Evolutionary conservation across 2,888 invertebrate species (phyloP).

Genomic region (Agonopterix heracliana): DNA sequence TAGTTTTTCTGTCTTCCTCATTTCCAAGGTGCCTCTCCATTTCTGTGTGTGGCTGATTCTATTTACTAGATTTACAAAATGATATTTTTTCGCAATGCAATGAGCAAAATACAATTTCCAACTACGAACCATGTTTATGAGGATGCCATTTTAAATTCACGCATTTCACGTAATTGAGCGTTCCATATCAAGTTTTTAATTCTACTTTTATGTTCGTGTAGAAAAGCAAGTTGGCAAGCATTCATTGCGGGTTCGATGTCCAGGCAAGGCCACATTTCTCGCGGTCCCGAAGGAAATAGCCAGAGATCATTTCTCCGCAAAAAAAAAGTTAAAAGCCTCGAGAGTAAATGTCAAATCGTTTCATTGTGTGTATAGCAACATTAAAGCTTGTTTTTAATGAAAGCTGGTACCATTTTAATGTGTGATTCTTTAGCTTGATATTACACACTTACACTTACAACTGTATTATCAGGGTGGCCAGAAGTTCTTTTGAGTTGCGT

Average conservation of each 20-base stretch:
- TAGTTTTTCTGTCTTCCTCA: too few relatives aligned
- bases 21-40: too few relatives aligned
- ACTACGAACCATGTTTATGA: too few relatives aligned
- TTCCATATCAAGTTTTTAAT: conserved; percentile 14
- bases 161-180: conserved; percentile 6
- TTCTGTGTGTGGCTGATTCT: too few relatives aligned
- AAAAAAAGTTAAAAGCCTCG: conserved; percentile 26
- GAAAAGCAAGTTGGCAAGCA: conserved; percentile 27
- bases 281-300: conserved; percentile 39
- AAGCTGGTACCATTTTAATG: too few relatives aligned
- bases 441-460: too few relatives aligned
- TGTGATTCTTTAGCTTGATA: too few relatives aligned
- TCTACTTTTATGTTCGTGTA: conserved; percentile 27
- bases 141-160: conserved; percentile 1
- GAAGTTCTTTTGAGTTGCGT: too few relatives aligned
- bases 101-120: too few relatives aligned
- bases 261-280: conserved; percentile 66
- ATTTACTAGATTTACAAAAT: too few relatives aligned
- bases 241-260: conserved; percentile 45
- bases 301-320: conserved; percentile 61
- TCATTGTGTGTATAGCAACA: conserved; percentile 1
- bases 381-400: background rate
- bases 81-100: too few relatives aligned
- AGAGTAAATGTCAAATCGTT: conserved; percentile 33
- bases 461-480: too few relatives aligned